Evolutionary conservation across 2,113 vertebrate genomes (phyloP).

Genomic region (mouse (Mus musculus)): GRCm39 chr11:18362501-18363000

Average conservation of each 20-base stretch:
- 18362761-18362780: slow-evolving; percentile 59
- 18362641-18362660: background rate
- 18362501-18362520: background rate
- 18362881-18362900: slow-evolving; percentile 1
- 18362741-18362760: slow-evolving; percentile 62
- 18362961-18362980: slow-evolving; percentile 81
- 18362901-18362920: slow-evolving; percentile 52
- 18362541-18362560: background rate
- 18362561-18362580: background rate
- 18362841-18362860: too few species aligned
- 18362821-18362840: slow-evolving; percentile 60
- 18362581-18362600: slow-evolving; percentile 37
- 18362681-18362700: slow-evolving; percentile 16
- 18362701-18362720: slow-evolving; percentile 54
- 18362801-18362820: slow-evolving; percentile 54
- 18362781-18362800: slow-evolving; percentile 24
- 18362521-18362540: background rate
- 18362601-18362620: background rate
- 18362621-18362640: background rate
- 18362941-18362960: slow-evolving; percentile 76
- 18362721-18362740: slow-evolving; percentile 11
- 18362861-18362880: background rate
- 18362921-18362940: slow-evolving; percentile 73
- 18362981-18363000: slow-evolving; percentile 83
- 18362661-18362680: background rate